Base-by-base conservation (phyloP, 2,113 vertebrate species). In the Siphamia tubifer region DNA sequence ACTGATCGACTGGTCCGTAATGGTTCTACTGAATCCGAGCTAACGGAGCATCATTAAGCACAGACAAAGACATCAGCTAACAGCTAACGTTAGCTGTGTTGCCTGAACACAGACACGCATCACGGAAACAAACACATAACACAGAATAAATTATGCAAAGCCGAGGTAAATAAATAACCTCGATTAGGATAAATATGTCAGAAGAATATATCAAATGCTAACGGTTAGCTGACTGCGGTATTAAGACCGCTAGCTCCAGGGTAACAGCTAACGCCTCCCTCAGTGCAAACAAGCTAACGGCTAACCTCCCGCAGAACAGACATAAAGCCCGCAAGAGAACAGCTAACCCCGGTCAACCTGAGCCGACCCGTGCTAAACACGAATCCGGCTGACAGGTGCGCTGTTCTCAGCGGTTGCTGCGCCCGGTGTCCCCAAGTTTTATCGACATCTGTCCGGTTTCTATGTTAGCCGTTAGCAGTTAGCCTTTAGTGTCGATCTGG, bases 201-300 rank as follows among this genome's bases (percentile, higher is more conserved):
- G n/a, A n/a, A n/a, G n/a, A n/a, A n/a, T n/a, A n/a, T n/a, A n/a
- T n/a, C n/a, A n/a, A n/a, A n/a, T n/a, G n/a, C n/a, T n/a, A n/a
- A n/a, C n/a, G n/a, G n/a, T n/a, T n/a, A n/a, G n/a, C n/a, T n/a
- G n/a, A n/a, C n/a, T n/a, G n/a, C n/a, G n/a, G n/a, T n/a, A n/a
- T n/a, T n/a, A n/a, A n/a, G n/a, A n/a, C n/a, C n/a, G 30, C 19
- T 44, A 44, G 42, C 35, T 28, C 3, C 8, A 0, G 2, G 11
- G n/a, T 6, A 30, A 30, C n/a, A 0, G n/a, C 47, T 8, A 2
- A n/a, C n/a, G n/a, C n/a, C n/a, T n/a, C n/a, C n/a, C n/a, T n/a
- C n/a, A n/a, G n/a, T n/a, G n/a, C n/a, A 13, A 35, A 54, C 51
- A 76, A 63, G 68, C 56, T 80, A 79, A 67, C 28, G 4, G 43